Percentiles rank a stretch among this genome's conserved stretches.
These are phyloP conservation scores for Galago senegalensis DNA, from an alignment of 2,797 vertebrate species.

Conservation along the genomic window DNA sequence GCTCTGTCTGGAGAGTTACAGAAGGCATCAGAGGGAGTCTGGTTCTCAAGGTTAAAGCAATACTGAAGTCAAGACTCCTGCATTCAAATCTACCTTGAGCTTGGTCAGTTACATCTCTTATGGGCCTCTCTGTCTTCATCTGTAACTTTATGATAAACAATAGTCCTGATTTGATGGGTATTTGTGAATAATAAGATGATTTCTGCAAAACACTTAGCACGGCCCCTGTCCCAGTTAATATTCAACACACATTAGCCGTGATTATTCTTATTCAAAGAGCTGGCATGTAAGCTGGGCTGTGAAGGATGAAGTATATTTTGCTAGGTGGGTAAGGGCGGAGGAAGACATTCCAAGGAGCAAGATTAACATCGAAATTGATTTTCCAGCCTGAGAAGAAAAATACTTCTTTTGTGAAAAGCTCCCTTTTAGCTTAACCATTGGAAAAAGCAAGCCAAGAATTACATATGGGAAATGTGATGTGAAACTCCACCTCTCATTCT, in stretches of 20 bases:
- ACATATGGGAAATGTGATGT: conserved; percentile 55
- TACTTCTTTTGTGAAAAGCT: conserved; percentile 71
- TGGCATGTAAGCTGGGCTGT: neutral
- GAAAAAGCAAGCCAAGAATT: conserved; percentile 71
- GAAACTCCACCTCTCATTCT: conserved; percentile 58
- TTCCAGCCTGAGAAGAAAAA: conserved; percentile 80
- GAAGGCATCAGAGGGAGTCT: neutral
- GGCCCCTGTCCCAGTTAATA: neutral
- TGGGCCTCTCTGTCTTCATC: neutral
- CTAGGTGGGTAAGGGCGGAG: neutral
- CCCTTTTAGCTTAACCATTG: conserved; percentile 59
- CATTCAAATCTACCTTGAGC: neutral
- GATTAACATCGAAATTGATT: conserved; percentile 71
- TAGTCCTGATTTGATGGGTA: neutral
- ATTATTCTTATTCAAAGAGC: neutral
- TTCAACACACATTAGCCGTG: neutral
- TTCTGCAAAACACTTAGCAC: neutral
- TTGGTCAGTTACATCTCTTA: neutral
- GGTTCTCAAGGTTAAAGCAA: neutral
- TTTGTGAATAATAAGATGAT: neutral
- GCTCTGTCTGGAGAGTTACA: neutral
- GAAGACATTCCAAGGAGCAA: conserved; percentile 48
- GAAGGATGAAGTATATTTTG: conserved; percentile 36
- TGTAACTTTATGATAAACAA: neutral
- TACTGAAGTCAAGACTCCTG: neutral